Evolutionary conservation across 2,113 vertebrate genomes (phyloP).

Genomic region (Etheostoma spectabile): DNA sequence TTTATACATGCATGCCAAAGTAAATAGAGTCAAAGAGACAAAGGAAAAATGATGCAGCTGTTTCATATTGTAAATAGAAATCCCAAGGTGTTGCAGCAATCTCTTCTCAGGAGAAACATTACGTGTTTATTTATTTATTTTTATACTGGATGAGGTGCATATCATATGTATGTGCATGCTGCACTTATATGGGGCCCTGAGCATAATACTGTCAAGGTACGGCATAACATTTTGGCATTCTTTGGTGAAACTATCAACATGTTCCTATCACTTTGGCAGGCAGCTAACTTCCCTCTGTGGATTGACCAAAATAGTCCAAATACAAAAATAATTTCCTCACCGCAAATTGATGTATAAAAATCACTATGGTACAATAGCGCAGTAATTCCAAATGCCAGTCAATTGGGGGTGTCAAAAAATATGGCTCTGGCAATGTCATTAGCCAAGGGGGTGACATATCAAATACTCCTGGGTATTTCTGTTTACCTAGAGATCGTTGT

Average conservation of each 20-base stretch:
- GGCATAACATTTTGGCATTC: neutral
- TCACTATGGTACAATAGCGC: neutral
- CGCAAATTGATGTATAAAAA: constrained; percentile 3
- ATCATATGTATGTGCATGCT: neutral
- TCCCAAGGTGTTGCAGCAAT: neutral
- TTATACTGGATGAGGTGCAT: neutral
- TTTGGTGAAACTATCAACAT: constrained; percentile 13
- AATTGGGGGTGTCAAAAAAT: too few species aligned
- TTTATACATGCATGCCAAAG: constrained; percentile 21
- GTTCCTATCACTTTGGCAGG: constrained; percentile 3
- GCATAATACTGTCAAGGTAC: constrained; percentile 17
- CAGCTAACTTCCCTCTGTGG: constrained; percentile 19
- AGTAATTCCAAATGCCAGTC: neutral
- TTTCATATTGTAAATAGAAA: constrained; percentile 26
- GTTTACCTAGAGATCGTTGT: too few species aligned
- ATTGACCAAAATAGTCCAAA: constrained; percentile 1
- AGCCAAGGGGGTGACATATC: too few species aligned
- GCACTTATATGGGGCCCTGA: neutral
- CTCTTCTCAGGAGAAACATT: constrained; percentile 7
- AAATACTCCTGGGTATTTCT: too few species aligned
- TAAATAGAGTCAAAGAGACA: constrained; percentile 38
- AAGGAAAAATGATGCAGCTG: constrained; percentile 38
- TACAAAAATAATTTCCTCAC: constrained; percentile 10
- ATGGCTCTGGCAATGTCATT: too few species aligned
- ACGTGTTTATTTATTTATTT: neutral